Conservation (phyloP, 1,140 invertebrate species). For the Drosophila murphyi region DNA sequence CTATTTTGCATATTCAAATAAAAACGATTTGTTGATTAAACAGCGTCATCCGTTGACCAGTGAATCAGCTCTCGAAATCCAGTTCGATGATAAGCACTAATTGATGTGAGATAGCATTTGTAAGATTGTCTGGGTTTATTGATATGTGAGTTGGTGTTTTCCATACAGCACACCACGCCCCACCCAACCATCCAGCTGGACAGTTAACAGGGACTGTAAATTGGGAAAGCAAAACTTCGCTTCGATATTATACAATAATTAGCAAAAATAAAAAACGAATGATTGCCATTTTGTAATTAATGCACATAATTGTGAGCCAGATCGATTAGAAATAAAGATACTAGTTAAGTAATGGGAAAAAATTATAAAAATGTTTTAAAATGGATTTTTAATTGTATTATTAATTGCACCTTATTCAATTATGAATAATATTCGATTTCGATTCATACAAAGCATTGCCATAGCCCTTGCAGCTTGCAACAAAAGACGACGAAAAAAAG, state of each 20-base stretch:
- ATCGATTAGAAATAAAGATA: slow-evolving; percentile 50
- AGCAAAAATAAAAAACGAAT: slow-evolving; percentile 59
- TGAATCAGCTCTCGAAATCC: slow-evolving; percentile 57
- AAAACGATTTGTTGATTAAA: slow-evolving; percentile 53
- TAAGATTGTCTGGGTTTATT: slow-evolving; percentile 16
- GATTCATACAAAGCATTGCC: slow-evolving; percentile 58
- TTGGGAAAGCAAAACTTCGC: slow-evolving; percentile 76
- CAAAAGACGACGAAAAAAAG: slow-evolving; percentile 13
- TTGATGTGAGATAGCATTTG: slow-evolving; percentile 28
- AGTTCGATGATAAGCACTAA: slow-evolving; percentile 34
- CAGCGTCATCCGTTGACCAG: slow-evolving; percentile 47
- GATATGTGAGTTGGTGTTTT: slow-evolving; percentile 41
- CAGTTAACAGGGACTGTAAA: slow-evolving; percentile 9
- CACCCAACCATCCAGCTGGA: neutral
- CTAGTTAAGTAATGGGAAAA: slow-evolving; percentile 54
- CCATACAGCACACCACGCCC: slow-evolving; percentile 24
- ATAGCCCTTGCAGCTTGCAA: slow-evolving; percentile 21
- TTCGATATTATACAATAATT: slow-evolving; percentile 73
- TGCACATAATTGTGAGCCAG: slow-evolving; percentile 76
- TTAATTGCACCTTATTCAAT: slow-evolving; percentile 80
- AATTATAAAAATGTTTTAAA: slow-evolving; percentile 66
- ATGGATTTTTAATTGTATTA: slow-evolving; percentile 80
- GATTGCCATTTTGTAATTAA: slow-evolving; percentile 79
- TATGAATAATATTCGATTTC: slow-evolving; percentile 73
- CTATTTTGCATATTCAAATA: slow-evolving; percentile 76